These are phyloP conservation scores for Crypturellus tataupa DNA, from an alignment of 2,797 vertebrate genomes.

Conservation along the genomic window DNA sequence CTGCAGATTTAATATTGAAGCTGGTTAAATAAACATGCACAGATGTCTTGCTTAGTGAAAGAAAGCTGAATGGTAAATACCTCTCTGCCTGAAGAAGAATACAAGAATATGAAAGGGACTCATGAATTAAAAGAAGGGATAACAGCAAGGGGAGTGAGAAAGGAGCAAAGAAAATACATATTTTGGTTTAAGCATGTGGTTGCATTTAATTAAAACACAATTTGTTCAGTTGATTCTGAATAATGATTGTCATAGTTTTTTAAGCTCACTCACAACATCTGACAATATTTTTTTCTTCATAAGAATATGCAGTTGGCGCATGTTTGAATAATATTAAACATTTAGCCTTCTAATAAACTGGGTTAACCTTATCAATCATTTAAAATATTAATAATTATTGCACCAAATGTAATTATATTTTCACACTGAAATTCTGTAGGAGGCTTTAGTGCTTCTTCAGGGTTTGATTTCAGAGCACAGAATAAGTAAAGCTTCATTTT, in stretches of 20 bases:
- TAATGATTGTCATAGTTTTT: constrained; percentile 28
- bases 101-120: neutral
- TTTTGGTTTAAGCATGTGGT: neutral
- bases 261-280: neutral
- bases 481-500: neutral
- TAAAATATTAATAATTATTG: constrained; percentile 18
- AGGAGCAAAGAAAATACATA: neutral
- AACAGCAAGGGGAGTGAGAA: neutral
- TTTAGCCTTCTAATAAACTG: constrained; percentile 10
- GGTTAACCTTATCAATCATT: neutral
- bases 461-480: neutral
- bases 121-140: neutral
- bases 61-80: constrained; percentile 23
- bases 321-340: constrained; percentile 19
- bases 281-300: constrained; percentile 6
- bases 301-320: neutral
- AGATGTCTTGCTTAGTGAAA: neutral
- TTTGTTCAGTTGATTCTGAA: constrained; percentile 25
- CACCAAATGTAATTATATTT: neutral
- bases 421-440: neutral
- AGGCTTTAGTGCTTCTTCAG: neutral
- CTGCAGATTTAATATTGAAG: neutral
- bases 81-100: constrained; percentile 17
- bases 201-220: neutral
- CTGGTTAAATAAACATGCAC: constrained; percentile 41